Evolutionary conservation across 2,797 vertebrate species (phyloP).

Genomic region (Sebastes vulpes): DNA sequence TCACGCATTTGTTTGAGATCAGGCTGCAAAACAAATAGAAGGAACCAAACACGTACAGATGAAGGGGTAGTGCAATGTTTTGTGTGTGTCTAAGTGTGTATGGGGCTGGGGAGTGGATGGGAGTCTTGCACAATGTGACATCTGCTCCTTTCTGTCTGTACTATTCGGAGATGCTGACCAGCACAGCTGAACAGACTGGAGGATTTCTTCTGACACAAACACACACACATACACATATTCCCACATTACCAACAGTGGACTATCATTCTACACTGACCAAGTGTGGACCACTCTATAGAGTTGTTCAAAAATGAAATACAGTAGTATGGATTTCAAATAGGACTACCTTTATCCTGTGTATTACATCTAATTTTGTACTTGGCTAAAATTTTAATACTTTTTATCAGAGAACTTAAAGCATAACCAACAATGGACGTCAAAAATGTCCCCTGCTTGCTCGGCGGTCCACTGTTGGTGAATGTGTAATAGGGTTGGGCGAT

Average conservation of each 20-base stretch:
- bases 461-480: no score
- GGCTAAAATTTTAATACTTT: background rate
- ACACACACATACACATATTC: background rate
- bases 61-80: no score
- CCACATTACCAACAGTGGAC: background rate
- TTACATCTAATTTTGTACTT: background rate
- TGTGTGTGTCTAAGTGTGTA: background rate
- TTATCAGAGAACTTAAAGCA: no score
- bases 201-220: conserved; percentile 12
- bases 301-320: background rate
- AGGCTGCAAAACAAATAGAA: no score
- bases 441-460: background rate
- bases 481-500: no score
- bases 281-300: background rate
- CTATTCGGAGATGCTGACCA: conserved; percentile 49
- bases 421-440: no score
- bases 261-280: background rate
- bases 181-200: conserved; percentile 11
- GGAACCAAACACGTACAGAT: no score
- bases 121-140: conserved; percentile 14
- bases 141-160: conserved; percentile 31
- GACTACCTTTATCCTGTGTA: background rate
- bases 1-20: no score
- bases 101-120: background rate
- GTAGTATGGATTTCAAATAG: background rate